Percentiles rank a stretch among this genome's conserved stretches.
phyloP scores from a whole-genome alignment of 2,113 vertebrate species.

The Odocoileus hemionus region DNA sequence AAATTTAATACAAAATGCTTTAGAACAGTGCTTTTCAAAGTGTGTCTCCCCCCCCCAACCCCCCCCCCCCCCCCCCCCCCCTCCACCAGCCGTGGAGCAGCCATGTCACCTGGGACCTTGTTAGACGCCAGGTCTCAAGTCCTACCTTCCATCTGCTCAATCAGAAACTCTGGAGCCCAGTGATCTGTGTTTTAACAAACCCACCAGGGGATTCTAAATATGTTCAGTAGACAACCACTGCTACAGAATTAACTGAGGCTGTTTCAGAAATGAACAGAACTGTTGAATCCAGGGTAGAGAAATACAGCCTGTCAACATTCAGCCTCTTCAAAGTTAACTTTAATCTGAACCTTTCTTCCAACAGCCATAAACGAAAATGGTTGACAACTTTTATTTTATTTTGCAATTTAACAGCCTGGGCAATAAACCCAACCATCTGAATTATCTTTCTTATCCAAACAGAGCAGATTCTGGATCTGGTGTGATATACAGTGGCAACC shows the following conservation, averaged over 20 bases:
- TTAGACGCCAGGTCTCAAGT: background rate
- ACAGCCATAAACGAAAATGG: conserved; percentile 46
- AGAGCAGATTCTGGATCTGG: background rate
- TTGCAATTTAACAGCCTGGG: conserved; percentile 47
- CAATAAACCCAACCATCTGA: conserved; percentile 51
- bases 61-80: too few species aligned
- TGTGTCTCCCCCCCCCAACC: background rate
- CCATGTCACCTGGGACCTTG: background rate
- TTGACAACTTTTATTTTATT: conserved; percentile 50
- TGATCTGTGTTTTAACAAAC: background rate
- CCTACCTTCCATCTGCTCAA: background rate
- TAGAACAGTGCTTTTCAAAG: background rate
- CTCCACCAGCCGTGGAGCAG: background rate
- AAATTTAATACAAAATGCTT: background rate
- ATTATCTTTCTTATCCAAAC: conserved; percentile 64
- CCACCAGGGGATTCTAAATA: background rate
- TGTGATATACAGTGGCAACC: conserved; percentile 50
- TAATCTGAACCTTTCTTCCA: conserved; percentile 11
- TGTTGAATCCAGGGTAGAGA: background rate
- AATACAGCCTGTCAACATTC: conserved; percentile 1
- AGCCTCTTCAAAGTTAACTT: background rate
- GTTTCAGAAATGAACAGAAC: background rate
- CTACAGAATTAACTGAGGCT: background rate
- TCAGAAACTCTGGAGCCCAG: background rate
- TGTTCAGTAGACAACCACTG: background rate